These are phyloP conservation scores for Chironomus tepperi DNA, from an alignment of 1,140 invertebrate genomes.

Conservation along the genomic window DNA sequence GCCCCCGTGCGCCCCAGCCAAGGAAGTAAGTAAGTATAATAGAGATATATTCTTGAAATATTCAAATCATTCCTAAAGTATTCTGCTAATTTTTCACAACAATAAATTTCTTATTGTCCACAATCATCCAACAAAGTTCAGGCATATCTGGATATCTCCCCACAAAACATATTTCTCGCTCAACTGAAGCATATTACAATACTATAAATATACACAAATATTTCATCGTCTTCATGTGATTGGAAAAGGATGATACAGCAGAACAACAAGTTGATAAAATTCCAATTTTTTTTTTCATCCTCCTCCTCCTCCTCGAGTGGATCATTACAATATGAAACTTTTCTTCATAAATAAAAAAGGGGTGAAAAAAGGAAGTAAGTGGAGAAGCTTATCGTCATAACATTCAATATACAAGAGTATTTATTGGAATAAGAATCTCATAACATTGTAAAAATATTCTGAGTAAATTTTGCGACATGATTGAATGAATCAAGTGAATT, in stretches of 20 bases:
- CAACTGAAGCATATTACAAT: not conserved
- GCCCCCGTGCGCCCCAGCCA: no score
- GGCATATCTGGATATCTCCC: no score
- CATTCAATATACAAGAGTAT: not conserved
- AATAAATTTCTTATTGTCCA: no score
- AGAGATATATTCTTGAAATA: no score
- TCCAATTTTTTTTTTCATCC: not conserved
- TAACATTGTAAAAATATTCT: no score
- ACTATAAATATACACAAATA: no score
- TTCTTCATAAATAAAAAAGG: not conserved
- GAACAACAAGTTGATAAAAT: not conserved
- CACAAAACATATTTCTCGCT: not conserved
- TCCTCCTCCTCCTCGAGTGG: no score
- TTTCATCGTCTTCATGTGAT: not conserved
- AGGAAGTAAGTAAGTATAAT: no score
- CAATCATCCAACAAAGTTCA: no score
- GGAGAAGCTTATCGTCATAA: not conserved
- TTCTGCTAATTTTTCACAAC: no score
- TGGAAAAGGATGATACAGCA: not conserved
- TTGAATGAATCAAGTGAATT: constrained; percentile 1
- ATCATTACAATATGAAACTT: no score
- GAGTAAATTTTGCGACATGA: not conserved
- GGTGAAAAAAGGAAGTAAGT: not conserved
- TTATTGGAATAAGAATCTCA: not conserved
- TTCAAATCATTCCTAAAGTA: no score